A percentile compares a stretch with the other conserved stretches of the same genome.
Conservation (phyloP, 2,888 invertebrate species). For the Elmis aenea region DNA sequence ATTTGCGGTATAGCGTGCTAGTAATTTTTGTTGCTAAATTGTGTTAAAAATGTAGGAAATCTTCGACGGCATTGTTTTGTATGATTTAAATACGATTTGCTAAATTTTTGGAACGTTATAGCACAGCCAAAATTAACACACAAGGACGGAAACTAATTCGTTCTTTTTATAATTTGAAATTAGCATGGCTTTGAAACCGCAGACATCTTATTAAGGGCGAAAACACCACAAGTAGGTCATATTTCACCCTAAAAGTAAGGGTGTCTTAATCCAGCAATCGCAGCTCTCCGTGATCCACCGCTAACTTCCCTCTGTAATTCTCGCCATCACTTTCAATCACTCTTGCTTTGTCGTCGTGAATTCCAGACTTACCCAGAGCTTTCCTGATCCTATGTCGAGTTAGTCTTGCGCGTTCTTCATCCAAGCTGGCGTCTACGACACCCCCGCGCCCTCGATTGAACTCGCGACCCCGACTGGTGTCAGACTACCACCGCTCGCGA, state of each 20-base stretch:
- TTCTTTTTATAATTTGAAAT: too few species aligned
- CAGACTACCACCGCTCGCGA: conserved; percentile 19
- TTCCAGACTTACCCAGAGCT: conserved; percentile 9
- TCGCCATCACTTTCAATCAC: conserved; percentile 21
- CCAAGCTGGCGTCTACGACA: conserved; percentile 9
- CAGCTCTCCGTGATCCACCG: conserved; percentile 14
- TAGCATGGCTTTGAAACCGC: conserved; percentile 12
- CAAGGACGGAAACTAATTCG: too few species aligned
- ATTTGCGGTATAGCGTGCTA: too few species aligned
- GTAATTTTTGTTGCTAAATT: too few species aligned
- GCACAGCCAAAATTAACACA: too few species aligned
- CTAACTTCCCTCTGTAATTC: conserved; percentile 19
- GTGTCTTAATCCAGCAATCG: conserved; percentile 25
- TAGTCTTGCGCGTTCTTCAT: conserved; percentile 11
- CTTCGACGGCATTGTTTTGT: too few species aligned
- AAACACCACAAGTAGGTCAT: conserved; percentile 22
- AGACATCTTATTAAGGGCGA: conserved; percentile 18
- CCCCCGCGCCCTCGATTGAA: conserved; percentile 22
- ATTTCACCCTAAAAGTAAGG: conserved; percentile 21
- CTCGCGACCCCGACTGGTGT: conserved; percentile 20
- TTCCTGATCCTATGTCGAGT: conserved; percentile 8
- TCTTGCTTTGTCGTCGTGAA: conserved; percentile 13
- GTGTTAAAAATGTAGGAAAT: too few species aligned
- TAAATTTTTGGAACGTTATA: too few species aligned
- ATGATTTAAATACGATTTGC: too few species aligned